Conservation (phyloP, 2,888 invertebrate species). For the Drosophila merina region DNA sequence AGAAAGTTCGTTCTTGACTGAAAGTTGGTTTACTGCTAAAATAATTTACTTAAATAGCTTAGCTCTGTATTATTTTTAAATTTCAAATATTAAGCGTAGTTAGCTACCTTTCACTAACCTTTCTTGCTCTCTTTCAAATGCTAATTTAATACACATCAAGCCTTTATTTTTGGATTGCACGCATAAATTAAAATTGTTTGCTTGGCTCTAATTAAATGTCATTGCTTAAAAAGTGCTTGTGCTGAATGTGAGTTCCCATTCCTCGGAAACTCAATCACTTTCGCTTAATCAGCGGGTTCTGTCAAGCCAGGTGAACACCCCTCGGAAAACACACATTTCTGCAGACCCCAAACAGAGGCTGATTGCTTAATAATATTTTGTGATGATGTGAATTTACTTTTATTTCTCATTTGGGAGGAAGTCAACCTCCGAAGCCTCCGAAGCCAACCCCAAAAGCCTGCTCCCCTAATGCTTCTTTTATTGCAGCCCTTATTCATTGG, state of each 20-base stretch:
- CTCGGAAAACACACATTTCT: slow-evolving; percentile 47
- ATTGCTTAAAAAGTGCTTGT: slow-evolving; percentile 15
- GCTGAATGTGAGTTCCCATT: slow-evolving; percentile 10
- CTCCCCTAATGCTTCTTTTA: slow-evolving; percentile 14
- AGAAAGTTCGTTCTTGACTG: slow-evolving; percentile 40
- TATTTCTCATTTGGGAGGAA: slow-evolving; percentile 77
- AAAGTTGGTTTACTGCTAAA: slow-evolving; percentile 51
- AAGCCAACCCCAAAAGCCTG: not conserved
- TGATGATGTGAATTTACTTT: slow-evolving; percentile 81
- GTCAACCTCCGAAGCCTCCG: slow-evolving; percentile 17
- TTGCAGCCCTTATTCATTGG: slow-evolving; percentile 54
- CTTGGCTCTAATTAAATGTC: slow-evolving; percentile 55
- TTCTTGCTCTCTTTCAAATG: not conserved
- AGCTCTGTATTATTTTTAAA: not conserved
- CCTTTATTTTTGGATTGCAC: slow-evolving; percentile 49
- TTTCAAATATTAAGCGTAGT: no score
- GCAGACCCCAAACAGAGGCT: slow-evolving; percentile 62
- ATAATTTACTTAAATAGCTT: slow-evolving; percentile 14
- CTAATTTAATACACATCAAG: slow-evolving; percentile 23
- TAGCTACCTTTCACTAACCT: no score
- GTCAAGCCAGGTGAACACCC: slow-evolving; percentile 41
- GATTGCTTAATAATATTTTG: slow-evolving; percentile 81
- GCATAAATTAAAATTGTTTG: slow-evolving; percentile 50
- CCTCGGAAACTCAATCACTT: slow-evolving; percentile 64
- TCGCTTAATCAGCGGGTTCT: slow-evolving; percentile 67